These are phyloP conservation scores for Microtus montanus DNA, from an alignment of 2,113 vertebrate genomes.

Conservation along the genomic window DNA sequence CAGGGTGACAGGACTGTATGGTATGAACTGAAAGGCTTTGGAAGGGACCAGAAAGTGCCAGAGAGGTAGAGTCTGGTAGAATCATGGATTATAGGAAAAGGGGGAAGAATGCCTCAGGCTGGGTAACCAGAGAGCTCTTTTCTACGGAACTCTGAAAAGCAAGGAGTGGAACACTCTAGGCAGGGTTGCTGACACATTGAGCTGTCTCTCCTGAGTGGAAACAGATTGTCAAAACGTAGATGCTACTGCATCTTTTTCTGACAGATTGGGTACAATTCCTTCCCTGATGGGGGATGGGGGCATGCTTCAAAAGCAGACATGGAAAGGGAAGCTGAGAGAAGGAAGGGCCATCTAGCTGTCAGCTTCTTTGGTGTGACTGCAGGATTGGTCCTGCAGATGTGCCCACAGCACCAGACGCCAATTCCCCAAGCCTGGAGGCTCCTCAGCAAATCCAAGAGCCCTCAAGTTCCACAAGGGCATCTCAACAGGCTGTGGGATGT, in stretches of 20 bases:
- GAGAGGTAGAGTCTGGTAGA: background rate
- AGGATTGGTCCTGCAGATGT: constrained; percentile 59
- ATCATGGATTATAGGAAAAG: background rate
- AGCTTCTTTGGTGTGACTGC: constrained; percentile 28
- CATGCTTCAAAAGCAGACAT: constrained; percentile 45
- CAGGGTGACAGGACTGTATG: background rate
- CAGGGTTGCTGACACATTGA: background rate
- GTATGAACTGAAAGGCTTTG: background rate
- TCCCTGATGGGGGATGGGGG: background rate
- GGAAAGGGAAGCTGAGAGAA: background rate
- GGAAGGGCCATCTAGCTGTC: constrained; percentile 35
- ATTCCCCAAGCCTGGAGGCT: background rate
- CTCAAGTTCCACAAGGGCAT: background rate
- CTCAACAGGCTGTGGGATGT: background rate
- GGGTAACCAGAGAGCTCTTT: background rate
- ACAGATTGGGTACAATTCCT: constrained; percentile 60
- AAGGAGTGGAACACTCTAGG: background rate
- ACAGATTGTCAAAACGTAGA: constrained; percentile 24
- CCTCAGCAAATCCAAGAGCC: background rate
- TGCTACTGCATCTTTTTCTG: constrained; percentile 42
- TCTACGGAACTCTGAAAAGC: background rate
- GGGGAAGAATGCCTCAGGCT: background rate
- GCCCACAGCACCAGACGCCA: background rate
- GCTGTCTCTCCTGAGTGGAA: constrained; percentile 31
- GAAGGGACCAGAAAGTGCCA: background rate